phyloP scores from a whole-genome alignment of 2,113 vertebrate genomes.

The Nothoprocta perdicaria region DNA sequence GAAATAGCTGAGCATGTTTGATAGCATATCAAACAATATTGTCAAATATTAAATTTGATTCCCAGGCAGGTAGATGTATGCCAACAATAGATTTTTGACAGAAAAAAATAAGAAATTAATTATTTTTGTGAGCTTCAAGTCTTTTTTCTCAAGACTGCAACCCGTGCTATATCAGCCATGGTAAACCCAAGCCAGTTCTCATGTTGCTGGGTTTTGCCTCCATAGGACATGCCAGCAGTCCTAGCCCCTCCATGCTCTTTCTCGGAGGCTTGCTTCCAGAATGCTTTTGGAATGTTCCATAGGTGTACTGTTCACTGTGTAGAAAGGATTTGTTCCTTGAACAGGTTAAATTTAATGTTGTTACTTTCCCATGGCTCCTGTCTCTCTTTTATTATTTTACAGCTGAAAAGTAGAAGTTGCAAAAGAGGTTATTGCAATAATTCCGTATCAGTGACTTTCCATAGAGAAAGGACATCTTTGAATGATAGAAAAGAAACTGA shows the following conservation, averaged over 20 bases:
- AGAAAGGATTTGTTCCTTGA: not conserved
- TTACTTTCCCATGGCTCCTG: not conserved
- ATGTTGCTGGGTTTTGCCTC: not conserved
- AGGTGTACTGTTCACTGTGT: not conserved
- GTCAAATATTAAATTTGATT: not conserved
- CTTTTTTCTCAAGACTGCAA: not conserved
- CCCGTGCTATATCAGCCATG: not conserved
- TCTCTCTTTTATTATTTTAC: not conserved
- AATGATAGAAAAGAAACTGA: not conserved
- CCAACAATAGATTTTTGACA: not conserved
- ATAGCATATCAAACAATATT: not conserved
- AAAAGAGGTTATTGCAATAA: not conserved
- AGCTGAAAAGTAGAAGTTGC: not conserved
- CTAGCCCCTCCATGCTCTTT: not conserved
- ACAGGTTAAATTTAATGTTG: not conserved
- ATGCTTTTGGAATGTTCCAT: not conserved
- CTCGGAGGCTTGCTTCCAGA: not conserved
- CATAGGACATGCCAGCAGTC: accelerated
- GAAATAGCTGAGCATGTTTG: not conserved
- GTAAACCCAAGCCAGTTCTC: not conserved
- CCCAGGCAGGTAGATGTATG: not conserved
- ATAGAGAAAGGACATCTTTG: not conserved
- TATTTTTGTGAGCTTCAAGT: not conserved
- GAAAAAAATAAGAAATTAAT: not conserved
- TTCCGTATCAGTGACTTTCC: not conserved